Base-by-base conservation (phyloP, 2,797 vertebrate species). In the Mormyrus proboscirostris region DNA sequence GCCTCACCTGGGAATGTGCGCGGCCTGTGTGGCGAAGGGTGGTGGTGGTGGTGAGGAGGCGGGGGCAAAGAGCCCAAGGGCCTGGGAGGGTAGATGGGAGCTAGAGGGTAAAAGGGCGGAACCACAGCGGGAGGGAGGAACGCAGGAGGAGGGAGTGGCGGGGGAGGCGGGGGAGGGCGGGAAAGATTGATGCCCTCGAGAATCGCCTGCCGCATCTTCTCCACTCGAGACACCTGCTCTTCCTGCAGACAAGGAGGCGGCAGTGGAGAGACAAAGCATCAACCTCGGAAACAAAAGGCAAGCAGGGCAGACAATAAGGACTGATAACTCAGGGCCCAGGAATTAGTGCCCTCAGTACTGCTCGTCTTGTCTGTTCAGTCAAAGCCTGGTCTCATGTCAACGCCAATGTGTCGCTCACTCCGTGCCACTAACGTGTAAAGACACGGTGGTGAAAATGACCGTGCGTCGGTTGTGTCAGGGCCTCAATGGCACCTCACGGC, bases 131-230 rank as follows among this genome's bases (percentile, higher is more conserved):
- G 96, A 50, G 97, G 95, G n/a, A 97, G 93, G 92, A 98, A 97
- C 89, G 97, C 95, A 16, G 97, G 97, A 29, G 97, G 96, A n/a
- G 97, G 97, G 76, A 97, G 95, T 88, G 96, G 95, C 25, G 97
- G 97, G 3, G 97, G 97, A 14, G 96, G 96, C 2, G 96, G 96
- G 84, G 96, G 96, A 69, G 96, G 97, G 51, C 96, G 96, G 38
- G 96, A 97, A 76, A 98, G 93, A 93, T 97, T 97, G 92, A 98
- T 96, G 93, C 97, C 97, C 93, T 98, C 97, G 1, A 98, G 94
- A 91, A 98, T 98, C 82, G 97, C 97, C 94, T 98, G 97, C 82
- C 97, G 97, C 97, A 98, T 98, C 95, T 97, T 98, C 93, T 98
- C 97, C 38, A 98, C 97, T 92, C 97, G 97, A 90, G 96, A 97